phyloP scores from a whole-genome alignment of 2,888 invertebrate species.

The Watsonalla binaria region DNA sequence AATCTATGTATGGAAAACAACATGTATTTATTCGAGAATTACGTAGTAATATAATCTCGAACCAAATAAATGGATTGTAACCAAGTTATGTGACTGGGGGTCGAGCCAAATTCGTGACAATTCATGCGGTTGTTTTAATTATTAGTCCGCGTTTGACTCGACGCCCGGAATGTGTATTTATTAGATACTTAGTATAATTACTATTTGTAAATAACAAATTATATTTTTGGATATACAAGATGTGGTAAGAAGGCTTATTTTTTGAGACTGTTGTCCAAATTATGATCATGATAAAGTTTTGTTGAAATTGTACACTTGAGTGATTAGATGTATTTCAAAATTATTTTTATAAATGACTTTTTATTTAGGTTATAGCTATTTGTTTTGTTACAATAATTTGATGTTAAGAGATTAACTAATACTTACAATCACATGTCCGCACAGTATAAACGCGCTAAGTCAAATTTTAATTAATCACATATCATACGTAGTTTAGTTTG shows the following conservation, averaged over 20 bases:
- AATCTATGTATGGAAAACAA: too few relatives aligned
- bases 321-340: conserved; percentile 53
- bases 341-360: conserved; percentile 61
- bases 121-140: background rate
- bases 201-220: conserved; percentile 56
- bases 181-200: conserved; percentile 13
- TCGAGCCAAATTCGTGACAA: background rate
- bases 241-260: conserved; percentile 62
- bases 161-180: background rate
- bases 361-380: conserved; percentile 64
- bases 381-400: conserved; percentile 41
- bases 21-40: background rate
- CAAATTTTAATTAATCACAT: conserved; percentile 68
- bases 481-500: conserved; percentile 68
- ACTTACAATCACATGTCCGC: conserved; percentile 38
- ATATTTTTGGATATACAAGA: conserved; percentile 67
- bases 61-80: background rate
- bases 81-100: too few relatives aligned
- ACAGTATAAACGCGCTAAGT: conserved; percentile 62
- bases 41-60: background rate
- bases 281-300: conserved; percentile 54
- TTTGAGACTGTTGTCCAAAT: conserved; percentile 75
- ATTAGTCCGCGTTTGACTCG: background rate
- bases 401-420: conserved; percentile 30
- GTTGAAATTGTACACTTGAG: conserved; percentile 53